Conservation (phyloP, 1,140 invertebrate genomes). For the Aplysia californica region DNA sequence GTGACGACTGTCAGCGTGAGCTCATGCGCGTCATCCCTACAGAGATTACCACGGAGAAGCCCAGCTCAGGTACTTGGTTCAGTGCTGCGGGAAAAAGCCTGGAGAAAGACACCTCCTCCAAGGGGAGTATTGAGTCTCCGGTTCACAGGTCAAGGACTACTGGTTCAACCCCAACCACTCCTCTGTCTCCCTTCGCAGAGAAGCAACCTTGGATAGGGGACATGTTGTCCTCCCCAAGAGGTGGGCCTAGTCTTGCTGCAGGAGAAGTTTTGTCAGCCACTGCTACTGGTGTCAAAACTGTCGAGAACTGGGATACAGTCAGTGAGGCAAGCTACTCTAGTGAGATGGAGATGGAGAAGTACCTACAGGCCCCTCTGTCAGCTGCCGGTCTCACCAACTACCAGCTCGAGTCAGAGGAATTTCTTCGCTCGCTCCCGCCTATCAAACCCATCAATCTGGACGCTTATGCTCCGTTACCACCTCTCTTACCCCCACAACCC, state of each 20-base stretch:
- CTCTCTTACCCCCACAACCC: slow-evolving; percentile 5
- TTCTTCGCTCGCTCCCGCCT: slow-evolving; percentile 52
- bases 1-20: slow-evolving; percentile 8
- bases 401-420: slow-evolving; percentile 51
- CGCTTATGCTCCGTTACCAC: not conserved
- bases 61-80: slow-evolving; percentile 12
- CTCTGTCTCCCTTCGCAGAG: no score
- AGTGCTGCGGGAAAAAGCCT: slow-evolving; percentile 2
- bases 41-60: slow-evolving; percentile 13
- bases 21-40: slow-evolving; percentile 19
- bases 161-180: no score
- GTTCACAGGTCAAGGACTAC: no score
- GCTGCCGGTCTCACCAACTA: slow-evolving; percentile 21
- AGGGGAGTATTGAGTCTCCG: no score
- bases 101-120: no score
- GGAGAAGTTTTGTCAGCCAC: no score
- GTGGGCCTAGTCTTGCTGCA: no score
- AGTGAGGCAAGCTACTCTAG: slow-evolving; percentile 42
- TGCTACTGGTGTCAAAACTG: no score
- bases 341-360: slow-evolving; percentile 42
- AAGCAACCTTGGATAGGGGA: no score
- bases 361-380: not conserved
- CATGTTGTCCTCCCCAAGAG: no score
- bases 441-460: slow-evolving; percentile 47
- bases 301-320: slow-evolving; percentile 28